A percentile compares a stretch with the other conserved stretches of the same genome.
Conservation (phyloP, 2,888 invertebrate genomes). For the Tipula lateralis region DNA sequence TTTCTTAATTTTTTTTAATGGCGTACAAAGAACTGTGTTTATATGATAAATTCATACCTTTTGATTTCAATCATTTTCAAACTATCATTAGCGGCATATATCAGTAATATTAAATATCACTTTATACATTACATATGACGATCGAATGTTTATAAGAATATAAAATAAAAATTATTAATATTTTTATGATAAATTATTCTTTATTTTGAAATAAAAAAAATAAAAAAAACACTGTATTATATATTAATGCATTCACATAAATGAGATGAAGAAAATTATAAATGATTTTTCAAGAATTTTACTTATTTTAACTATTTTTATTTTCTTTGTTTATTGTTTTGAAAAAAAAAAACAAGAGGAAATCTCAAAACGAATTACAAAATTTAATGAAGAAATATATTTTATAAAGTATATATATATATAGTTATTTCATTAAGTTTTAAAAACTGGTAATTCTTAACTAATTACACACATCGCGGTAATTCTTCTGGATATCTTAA, state of each 20-base stretch:
- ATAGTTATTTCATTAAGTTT: background rate
- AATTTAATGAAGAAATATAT: background rate
- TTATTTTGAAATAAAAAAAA: background rate
- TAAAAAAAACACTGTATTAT: background rate
- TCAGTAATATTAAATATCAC: slow-evolving; percentile 30
- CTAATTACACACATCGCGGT: background rate
- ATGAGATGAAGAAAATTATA: slow-evolving; percentile 11
- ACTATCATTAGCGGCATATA: slow-evolving; percentile 30
- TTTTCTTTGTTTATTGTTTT: background rate
- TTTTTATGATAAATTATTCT: slow-evolving; percentile 19
- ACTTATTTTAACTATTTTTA: slow-evolving; percentile 12
- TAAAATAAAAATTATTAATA: background rate
- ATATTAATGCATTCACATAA: background rate
- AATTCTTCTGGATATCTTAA: background rate
- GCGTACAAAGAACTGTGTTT: background rate
- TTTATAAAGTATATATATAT: no score
- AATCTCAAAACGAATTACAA: background rate
- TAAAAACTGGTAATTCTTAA: background rate
- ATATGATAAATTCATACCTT: slow-evolving; percentile 27
- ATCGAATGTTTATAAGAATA: background rate
- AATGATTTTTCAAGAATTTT: slow-evolving; percentile 24
- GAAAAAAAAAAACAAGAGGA: background rate
- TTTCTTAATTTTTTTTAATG: background rate
- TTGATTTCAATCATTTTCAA: slow-evolving; percentile 27
- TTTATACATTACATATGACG: background rate